Evolutionary conservation across 2,797 vertebrate species (phyloP).

Genomic region (Petrocephalus sullivani): DNA sequence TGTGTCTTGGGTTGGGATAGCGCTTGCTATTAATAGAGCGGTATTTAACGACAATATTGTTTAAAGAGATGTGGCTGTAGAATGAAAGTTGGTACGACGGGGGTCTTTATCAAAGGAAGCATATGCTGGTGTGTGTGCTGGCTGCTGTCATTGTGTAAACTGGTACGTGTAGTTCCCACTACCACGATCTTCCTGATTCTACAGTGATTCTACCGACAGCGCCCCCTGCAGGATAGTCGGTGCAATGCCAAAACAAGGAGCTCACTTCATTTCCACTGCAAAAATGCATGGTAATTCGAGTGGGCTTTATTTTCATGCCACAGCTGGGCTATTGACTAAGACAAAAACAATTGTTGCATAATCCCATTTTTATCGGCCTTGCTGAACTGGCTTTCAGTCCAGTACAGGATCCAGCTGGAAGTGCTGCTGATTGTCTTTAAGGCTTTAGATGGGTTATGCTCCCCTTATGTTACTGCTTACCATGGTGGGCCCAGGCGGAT

Average conservation of each 20-base stretch:
- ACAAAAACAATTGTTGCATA: too few relatives aligned
- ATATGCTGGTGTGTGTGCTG: slow-evolving; percentile 48
- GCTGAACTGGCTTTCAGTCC: too few relatives aligned
- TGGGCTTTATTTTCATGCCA: neutral
- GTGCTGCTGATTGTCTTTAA: too few relatives aligned
- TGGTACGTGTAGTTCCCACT: slow-evolving; percentile 38
- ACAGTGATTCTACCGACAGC: slow-evolving; percentile 19
- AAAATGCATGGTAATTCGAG: neutral
- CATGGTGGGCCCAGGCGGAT: too few relatives aligned
- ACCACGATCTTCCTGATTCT: slow-evolving; percentile 26
- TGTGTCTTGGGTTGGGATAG: neutral
- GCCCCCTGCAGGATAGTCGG: neutral
- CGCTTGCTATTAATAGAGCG: slow-evolving; percentile 53
- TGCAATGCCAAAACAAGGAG: slow-evolving; percentile 16
- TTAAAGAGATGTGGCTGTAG: slow-evolving; percentile 49
- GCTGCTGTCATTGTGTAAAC: slow-evolving; percentile 27
- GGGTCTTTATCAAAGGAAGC: slow-evolving; percentile 70
- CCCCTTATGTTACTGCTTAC: too few relatives aligned
- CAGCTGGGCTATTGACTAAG: too few relatives aligned
- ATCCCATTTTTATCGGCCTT: too few relatives aligned
- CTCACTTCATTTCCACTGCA: neutral
- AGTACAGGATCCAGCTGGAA: too few relatives aligned
- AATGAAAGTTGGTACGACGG: slow-evolving; percentile 53
- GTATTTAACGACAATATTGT: slow-evolving; percentile 62
- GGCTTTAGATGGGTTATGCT: too few relatives aligned